A percentile compares a stretch with the other conserved stretches of the same genome.
phyloP scores from a whole-genome alignment of 2,888 invertebrate genomes.

The Elegia similella region DNA sequence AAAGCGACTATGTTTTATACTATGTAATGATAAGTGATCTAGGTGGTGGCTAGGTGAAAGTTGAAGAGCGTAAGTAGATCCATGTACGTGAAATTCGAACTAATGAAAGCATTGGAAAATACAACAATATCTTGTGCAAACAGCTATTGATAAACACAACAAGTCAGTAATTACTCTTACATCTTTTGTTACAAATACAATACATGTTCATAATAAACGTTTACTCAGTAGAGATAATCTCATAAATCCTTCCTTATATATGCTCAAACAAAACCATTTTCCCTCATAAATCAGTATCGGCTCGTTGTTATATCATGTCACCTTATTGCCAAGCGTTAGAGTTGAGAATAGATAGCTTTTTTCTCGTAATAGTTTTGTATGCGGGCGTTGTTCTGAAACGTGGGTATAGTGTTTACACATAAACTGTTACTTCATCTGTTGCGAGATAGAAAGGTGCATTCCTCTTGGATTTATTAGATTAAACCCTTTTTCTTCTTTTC shows the following conservation, averaged over 20 bases:
- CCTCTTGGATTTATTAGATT: not conserved
- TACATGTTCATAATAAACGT: slow-evolving; percentile 22
- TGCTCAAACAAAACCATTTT: slow-evolving; percentile 22
- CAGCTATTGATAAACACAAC: not conserved
- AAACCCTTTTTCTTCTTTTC: too few relatives aligned
- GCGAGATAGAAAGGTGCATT: not conserved
- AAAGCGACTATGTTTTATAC: too few relatives aligned
- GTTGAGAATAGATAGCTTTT: not conserved
- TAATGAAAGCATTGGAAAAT: too few relatives aligned
- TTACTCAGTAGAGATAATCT: slow-evolving; percentile 19
- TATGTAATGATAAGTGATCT: too few relatives aligned
- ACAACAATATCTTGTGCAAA: too few relatives aligned
- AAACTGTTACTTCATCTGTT: slow-evolving; percentile 12
- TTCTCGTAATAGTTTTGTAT: slow-evolving; percentile 4
- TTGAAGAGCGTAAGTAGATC: too few relatives aligned
- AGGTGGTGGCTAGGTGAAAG: too few relatives aligned
- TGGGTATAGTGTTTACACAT: slow-evolving; percentile 9
- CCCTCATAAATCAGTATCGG: slow-evolving; percentile 9
- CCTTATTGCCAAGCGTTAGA: slow-evolving; percentile 1
- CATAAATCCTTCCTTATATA: slow-evolving; percentile 29
- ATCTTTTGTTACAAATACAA: slow-evolving; percentile 8
- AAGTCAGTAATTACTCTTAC: slow-evolving; percentile 4
- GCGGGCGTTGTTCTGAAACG: slow-evolving; percentile 5
- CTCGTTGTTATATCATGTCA: not conserved
- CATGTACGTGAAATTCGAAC: too few relatives aligned